Evolutionary conservation across 35 echinoderm and acorn worm species (phyloP).

Genomic region (Heliocidaris erythrogramma): DNA sequence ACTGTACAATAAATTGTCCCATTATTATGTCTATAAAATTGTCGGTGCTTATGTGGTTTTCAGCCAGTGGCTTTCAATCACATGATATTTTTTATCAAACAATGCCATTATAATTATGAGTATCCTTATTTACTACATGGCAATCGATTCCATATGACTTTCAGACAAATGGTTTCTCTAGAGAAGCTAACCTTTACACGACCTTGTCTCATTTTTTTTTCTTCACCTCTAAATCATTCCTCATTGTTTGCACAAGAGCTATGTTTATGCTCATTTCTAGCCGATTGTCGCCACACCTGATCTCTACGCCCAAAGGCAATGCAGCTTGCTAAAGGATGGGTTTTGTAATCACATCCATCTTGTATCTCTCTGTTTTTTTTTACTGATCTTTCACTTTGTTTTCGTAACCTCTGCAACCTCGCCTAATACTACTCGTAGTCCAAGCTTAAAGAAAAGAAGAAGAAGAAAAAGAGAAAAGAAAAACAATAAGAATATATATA

Average conservation of each 20-base stretch:
- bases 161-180: too few relatives aligned
- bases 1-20: too few relatives aligned
- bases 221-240: background rate
- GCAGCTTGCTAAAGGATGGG: background rate
- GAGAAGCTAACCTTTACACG: background rate
- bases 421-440: background rate
- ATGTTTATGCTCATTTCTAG: background rate
- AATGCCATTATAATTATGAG: too few relatives aligned
- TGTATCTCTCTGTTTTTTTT: background rate
- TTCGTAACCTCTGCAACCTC: background rate
- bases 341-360: background rate
- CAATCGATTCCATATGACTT: too few relatives aligned
- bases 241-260: background rate
- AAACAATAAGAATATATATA: too few relatives aligned
- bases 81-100: too few relatives aligned
- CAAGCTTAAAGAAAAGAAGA: background rate
- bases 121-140: too few relatives aligned
- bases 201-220: background rate
- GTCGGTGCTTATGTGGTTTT: too few relatives aligned
- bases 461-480: too few relatives aligned
- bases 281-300: background rate
- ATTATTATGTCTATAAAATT: too few relatives aligned
- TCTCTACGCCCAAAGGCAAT: background rate
- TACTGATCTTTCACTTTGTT: background rate
- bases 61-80: too few relatives aligned